Conservation (phyloP, 2,888 invertebrate genomes). For the Athetis lepigone region DNA sequence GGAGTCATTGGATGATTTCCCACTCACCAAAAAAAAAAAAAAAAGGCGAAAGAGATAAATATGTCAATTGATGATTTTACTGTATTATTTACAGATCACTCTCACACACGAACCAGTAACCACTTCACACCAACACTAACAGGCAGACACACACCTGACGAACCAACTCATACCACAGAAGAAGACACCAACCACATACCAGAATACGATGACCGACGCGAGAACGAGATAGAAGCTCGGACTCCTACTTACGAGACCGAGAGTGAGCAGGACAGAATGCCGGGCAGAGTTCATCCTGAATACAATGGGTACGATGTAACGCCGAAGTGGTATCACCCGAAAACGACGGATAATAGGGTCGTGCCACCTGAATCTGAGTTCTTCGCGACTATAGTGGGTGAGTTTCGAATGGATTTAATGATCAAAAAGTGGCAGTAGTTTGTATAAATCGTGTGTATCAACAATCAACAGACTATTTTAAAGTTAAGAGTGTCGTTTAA, state of each 20-base stretch:
- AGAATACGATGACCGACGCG: constrained; percentile 80
- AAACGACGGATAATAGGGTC: constrained; percentile 85
- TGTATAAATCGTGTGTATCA: no score
- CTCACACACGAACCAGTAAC: constrained; percentile 73
- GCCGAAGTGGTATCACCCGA: constrained; percentile 87
- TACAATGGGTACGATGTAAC: constrained; percentile 87
- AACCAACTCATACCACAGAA: constrained; percentile 86
- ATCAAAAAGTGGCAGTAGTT: no score
- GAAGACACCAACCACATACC: constrained; percentile 85
- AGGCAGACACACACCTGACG: constrained; percentile 75
- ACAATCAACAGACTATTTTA: no score
- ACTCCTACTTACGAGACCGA: constrained; percentile 82
- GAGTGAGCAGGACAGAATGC: constrained; percentile 73
- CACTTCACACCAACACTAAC: constrained; percentile 81
- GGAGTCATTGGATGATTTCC: no score
- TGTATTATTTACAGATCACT: constrained; percentile 76
- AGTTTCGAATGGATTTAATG: no score
- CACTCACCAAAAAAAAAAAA: no score
- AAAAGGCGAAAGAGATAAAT: no score
- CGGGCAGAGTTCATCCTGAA: constrained; percentile 79
- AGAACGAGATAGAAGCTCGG: constrained; percentile 79
- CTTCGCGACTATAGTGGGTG: constrained; percentile 87
- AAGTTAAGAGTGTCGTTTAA: no score
- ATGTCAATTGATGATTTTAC: no score
- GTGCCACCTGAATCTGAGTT: constrained; percentile 87